Conservation (phyloP, 1,140 invertebrate genomes). For the Drosophila kurseongensis region DNA sequence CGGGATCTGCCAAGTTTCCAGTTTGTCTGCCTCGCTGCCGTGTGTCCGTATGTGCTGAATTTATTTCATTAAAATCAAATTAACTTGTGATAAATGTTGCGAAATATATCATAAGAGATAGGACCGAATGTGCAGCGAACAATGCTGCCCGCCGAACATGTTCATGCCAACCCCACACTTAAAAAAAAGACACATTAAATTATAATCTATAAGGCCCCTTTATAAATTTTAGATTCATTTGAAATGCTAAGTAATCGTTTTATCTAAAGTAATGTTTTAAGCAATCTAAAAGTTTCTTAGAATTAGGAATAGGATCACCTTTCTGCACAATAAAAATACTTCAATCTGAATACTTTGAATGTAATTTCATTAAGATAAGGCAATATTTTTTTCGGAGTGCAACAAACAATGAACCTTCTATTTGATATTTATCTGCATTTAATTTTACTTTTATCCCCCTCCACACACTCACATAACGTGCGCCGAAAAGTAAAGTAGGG, state of each 20-base stretch:
- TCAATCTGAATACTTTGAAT: background rate
- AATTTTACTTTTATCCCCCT: conserved; percentile 43
- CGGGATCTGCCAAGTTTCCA: conserved; percentile 68
- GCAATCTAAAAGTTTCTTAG: too few relatives aligned
- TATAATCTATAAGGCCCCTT: background rate
- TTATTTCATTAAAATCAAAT: conserved; percentile 83
- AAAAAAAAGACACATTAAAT: background rate
- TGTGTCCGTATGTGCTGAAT: conserved; percentile 54
- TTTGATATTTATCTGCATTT: conserved; percentile 82
- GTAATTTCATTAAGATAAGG: background rate
- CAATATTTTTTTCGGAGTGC: conserved; percentile 2
- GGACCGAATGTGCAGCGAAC: conserved; percentile 17
- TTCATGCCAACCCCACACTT: conserved; percentile 13
- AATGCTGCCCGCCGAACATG: conserved; percentile 18
- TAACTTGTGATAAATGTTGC: conserved; percentile 83
- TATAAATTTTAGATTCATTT: too few relatives aligned
- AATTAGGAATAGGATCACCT: too few relatives aligned
- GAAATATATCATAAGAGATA: conserved; percentile 77
- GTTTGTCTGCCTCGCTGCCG: conserved; percentile 47
- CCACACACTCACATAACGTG: conserved; percentile 30
- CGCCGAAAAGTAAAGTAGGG: conserved; percentile 25
- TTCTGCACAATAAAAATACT: too few relatives aligned
- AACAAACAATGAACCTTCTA: conserved; percentile 73
- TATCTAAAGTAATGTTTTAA: too few relatives aligned
- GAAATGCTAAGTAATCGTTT: too few relatives aligned